Evolutionary conservation across 2,888 invertebrate genomes (phyloP), one percentile per base, ranked within the genome.

Genomic region (Scaptomyza caliginosa): DNA sequence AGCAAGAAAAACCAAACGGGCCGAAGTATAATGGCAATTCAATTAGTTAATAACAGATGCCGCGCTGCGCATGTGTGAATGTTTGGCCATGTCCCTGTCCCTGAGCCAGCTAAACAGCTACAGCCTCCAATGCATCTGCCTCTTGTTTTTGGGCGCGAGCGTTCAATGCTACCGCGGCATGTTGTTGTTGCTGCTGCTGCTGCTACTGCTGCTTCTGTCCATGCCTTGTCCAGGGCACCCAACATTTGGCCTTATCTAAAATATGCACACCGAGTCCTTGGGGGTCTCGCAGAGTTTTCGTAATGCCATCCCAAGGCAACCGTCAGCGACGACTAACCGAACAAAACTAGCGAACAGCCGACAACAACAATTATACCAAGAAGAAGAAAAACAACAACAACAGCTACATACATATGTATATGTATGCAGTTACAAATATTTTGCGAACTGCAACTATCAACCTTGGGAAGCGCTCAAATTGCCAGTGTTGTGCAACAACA

Each of bases 201-300:
- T 8, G 16, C 23, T 32, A 13, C 7, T 30, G 24, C 28, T 17
- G 28, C 23, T 8, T 11, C 23, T 10, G 46, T 54, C 48, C 48
- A 63, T 62, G 57, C n/a, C 13, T 16, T 58, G 74, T 74, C 67
- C 82, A 56, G 65, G 64, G 65, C 74, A 66, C 57, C 81, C 46
- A 78, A 69, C 80, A 77, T 79, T 79, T 87, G 88, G 77, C 88
- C 84, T 87, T 88, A 84, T 84, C 88, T 87, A 67, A 86, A 84
- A 86, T 88, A 87, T 88, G 84, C 79, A 80, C 77, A 71, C 59
- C 59, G 66, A 75, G 80, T 68, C 77, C 86, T 88, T 87, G 81
- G 62, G 64, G 64, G 34, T 42, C 84, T 81, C 74, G 67, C 75
- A 66, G 60, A 84, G 74, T 84, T 76, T 67, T 80, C 77, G 81